These are phyloP conservation scores for Prionailurus bengalensis DNA, from an alignment of 2,113 vertebrate genomes.

Conservation along the genomic window DNA sequence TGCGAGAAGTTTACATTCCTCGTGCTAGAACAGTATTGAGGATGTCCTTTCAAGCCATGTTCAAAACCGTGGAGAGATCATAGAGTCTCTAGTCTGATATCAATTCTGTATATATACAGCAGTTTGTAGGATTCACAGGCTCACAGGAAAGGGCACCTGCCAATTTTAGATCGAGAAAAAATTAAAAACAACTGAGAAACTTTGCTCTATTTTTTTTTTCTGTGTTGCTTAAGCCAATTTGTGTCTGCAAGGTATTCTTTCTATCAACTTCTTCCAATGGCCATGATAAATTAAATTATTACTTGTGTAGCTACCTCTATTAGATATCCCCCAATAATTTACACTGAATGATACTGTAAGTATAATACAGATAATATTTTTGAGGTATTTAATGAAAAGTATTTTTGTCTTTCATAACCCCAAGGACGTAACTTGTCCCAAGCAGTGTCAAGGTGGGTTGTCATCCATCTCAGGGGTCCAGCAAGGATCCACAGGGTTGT, in stretches of 20 bases:
- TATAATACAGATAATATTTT: not conserved
- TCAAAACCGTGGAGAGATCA: slow-evolving; percentile 11
- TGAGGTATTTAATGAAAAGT: not conserved
- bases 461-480: not conserved
- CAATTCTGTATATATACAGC: not conserved
- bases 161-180: not conserved
- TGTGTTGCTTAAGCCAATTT: not conserved
- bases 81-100: not conserved
- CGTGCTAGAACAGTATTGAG: not conserved
- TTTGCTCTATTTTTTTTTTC: not conserved
- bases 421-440: not conserved
- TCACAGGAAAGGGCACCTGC: not conserved
- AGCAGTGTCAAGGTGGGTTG: not conserved
- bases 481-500: not conserved
- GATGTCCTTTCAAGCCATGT: not conserved
- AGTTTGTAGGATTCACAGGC: not conserved
- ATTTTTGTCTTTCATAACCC: not conserved
- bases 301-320: not conserved
- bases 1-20: not conserved
- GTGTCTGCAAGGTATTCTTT: not conserved
- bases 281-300: not conserved
- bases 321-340: not conserved
- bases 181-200: not conserved
- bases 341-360: not conserved
- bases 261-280: not conserved